These are phyloP conservation scores for Neoscelio sp. DNA, from an alignment of 2,888 invertebrate genomes.

Conservation along the genomic window DNA sequence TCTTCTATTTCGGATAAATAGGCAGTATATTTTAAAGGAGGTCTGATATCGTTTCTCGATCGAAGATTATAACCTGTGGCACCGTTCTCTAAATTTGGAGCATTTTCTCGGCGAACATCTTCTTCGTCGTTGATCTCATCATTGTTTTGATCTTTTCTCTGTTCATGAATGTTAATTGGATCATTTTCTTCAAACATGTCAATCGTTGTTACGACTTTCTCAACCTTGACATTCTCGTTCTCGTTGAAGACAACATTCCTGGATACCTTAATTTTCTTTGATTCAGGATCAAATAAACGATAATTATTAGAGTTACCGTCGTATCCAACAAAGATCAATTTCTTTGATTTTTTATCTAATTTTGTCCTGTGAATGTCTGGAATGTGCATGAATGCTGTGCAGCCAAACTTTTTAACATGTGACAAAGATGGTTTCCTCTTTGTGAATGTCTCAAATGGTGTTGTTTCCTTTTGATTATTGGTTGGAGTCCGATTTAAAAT, in stretches of 20 bases:
- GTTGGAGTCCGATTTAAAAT: not conserved
- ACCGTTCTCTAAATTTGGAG: too few relatives aligned
- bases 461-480: not conserved
- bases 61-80: too few relatives aligned
- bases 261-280: constrained; percentile 24
- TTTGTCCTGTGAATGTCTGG: constrained; percentile 45
- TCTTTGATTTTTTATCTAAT: constrained; percentile 18
- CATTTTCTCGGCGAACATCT: too few relatives aligned
- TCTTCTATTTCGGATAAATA: constrained; percentile 1
- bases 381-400: constrained; percentile 48
- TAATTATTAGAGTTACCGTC: constrained; percentile 43
- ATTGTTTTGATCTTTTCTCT: too few relatives aligned
- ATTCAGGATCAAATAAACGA: constrained; percentile 32
- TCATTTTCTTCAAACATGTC: too few relatives aligned
- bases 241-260: constrained; percentile 19
- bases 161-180: too few relatives aligned
- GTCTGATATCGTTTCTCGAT: not conserved
- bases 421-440: constrained; percentile 26
- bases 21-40: constrained; percentile 1
- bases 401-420: constrained; percentile 38
- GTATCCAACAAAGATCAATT: constrained; percentile 61
- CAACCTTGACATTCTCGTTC: too few relatives aligned
- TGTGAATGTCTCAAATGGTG: constrained; percentile 33
- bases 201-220: too few relatives aligned
- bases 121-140: too few relatives aligned